Evolutionary conservation across 2,797 vertebrate genomes (phyloP), one percentile per base, ranked within the genome.

Genomic region (Tiaroga cobitis): DNA sequence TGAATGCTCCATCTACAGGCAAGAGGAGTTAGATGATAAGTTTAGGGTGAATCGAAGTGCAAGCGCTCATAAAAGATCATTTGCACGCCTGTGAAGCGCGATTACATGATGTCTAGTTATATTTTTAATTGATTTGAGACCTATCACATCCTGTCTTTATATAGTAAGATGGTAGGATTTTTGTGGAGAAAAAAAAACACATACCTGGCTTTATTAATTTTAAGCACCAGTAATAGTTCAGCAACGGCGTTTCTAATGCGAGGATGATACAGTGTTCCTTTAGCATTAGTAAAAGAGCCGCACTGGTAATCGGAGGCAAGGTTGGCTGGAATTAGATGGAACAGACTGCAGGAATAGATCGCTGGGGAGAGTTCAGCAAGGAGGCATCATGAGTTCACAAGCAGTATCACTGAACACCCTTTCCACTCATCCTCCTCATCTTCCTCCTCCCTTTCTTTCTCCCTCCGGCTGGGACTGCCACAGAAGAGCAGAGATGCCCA

Each of bases 401-500:
- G 63, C 87, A 93, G 94, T 95, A 94, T 89, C 92, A 93, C 80
- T 90, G 84, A 93, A 91, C 89, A 92, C 85, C 92, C 75, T 83
- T 88, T 89, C 76, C 80, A 81, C 74, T 39, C 61, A 83, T 70
- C 74, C 65, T 79, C 56, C 67, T 84, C 34, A 77, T 80, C 87
- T 83, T 69, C 72, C 49, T 78, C 84, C 76, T 87, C 80, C 61
- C 82, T 49, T 74, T 72, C 79, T 75, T 78, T 77, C 87, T 85
- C 86, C 86, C 86, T 87, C 87, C 88, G 92, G 94, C 92, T 93
- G 91, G 92, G 91, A 90, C 90, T 92, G 92, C 94, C 93, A 94
- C 92, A 90, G 89, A 94, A 92, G 91, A 93, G 92, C 90, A 81
- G 92, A 94, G 92, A 94, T 90, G 93, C 93, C 92, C 92, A 93